Evolutionary conservation across 2,113 vertebrate species (phyloP), one percentile per base, ranked within the genome.

Genomic region (Zosterops hypoxanthus): DNA sequence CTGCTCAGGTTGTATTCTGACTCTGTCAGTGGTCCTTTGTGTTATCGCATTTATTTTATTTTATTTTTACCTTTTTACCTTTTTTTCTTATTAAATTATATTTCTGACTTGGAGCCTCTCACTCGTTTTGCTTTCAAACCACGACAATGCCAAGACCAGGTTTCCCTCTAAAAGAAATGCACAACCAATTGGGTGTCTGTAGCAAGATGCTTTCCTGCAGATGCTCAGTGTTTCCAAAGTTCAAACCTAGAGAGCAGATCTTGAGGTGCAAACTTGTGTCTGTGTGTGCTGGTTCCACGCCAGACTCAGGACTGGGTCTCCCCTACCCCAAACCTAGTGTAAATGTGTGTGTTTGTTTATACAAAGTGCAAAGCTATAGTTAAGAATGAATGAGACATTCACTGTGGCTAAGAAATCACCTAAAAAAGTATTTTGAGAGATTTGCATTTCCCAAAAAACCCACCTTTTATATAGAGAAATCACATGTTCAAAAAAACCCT

Each of bases 201-300:
- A 41, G 59, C 25, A 42, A 63, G 28, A 47, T 18, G 49, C 28
- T 82, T 12, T 75, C 24, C 14, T 34, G 33, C 60, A 64, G 49
- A 19, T 31, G 14, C 39, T 56, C 1, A 0, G 4, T 76, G 1
- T 53, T 70, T 87, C 5, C 39, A 16, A 20, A 71, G 23, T 19
- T 83, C 20, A 81, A 36, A 52, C 10, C 12, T 11, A 41, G 24
- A 57, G 31, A 29, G 23, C 5, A 52, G 11, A 50, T 55, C 22
- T 65, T 60, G 23, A 60, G 23, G 29, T 59, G 41, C 7, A 72
- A 57, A 18, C 2, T 61, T 0, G 0, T 13, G 3, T 46, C 23
- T 52, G 14, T 22, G 20, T 28, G 14, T 49, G 18, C 53, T 82
- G 17, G 6, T 64, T n/a, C 25, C 44, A 3, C 31, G 36, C 41